These are phyloP conservation scores for Argyrosomus regius DNA, from an alignment of 2,797 vertebrate genomes.

Conservation along the genomic window DNA sequence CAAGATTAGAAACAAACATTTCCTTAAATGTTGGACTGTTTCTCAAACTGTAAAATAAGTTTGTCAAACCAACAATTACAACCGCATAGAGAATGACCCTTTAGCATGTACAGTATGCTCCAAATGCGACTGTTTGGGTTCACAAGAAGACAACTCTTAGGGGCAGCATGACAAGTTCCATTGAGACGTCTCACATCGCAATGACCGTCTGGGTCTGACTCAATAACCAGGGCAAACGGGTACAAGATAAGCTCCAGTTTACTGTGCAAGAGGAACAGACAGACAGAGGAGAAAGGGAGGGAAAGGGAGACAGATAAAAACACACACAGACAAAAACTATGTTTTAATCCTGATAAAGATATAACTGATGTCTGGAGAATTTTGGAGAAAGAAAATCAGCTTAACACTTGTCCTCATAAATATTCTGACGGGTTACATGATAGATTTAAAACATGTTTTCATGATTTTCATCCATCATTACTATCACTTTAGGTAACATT, in stretches of 20 bases:
- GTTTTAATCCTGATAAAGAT: slow-evolving; percentile 37
- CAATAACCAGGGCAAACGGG: slow-evolving; percentile 49
- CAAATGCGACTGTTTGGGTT: slow-evolving; percentile 20
- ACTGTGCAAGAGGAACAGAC: slow-evolving; percentile 17
- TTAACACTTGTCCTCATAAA: background rate
- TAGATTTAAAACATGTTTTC: background rate
- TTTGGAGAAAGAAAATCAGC: background rate
- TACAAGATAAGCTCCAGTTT: slow-evolving; percentile 53
- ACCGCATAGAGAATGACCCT: background rate
- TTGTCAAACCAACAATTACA: background rate
- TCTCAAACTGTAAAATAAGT: background rate
- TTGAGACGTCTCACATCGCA: slow-evolving; percentile 55
- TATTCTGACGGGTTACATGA: background rate
- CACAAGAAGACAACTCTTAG: slow-evolving; percentile 20
- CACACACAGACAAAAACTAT: slow-evolving; percentile 28
- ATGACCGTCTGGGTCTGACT: slow-evolving; percentile 64
- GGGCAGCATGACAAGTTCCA: slow-evolving; percentile 32
- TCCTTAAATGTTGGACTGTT: background rate
- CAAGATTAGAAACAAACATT: background rate
- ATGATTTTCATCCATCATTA: background rate
- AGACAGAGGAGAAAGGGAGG: slow-evolving; percentile 22
- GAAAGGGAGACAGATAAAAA: slow-evolving; percentile 14
- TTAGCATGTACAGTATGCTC: background rate
- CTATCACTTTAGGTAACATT: background rate
- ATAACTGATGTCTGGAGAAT: slow-evolving; percentile 23